Evolutionary conservation across 2,888 invertebrate genomes (phyloP).

Genomic region (Autographa pulchrina): DNA sequence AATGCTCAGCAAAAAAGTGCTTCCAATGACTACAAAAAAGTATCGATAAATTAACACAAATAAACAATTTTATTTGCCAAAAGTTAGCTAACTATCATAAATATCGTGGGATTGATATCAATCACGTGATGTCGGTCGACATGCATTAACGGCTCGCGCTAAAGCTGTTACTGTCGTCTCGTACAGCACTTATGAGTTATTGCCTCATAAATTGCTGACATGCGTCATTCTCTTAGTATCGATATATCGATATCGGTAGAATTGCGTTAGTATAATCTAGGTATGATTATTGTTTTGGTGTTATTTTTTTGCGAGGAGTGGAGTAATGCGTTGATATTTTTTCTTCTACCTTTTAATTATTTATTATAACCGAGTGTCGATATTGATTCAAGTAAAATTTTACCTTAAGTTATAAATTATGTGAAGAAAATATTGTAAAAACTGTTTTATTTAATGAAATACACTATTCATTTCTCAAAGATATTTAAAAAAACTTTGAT

Average conservation of each 20-base stretch:
- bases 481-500: too few relatives aligned
- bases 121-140: conserved; percentile 72
- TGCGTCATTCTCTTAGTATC: conserved; percentile 69
- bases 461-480: too few relatives aligned
- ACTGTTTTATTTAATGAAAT: too few relatives aligned
- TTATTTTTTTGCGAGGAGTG: too few relatives aligned
- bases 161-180: conserved; percentile 78
- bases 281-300: too few relatives aligned
- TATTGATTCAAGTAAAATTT: too few relatives aligned
- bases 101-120: conserved; percentile 69
- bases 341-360: too few relatives aligned
- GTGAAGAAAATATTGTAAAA: too few relatives aligned
- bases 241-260: conserved; percentile 57
- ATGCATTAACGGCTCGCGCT: conserved; percentile 72
- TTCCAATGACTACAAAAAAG: neutral
- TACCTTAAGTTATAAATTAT: too few relatives aligned
- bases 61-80: conserved; percentile 31
- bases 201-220: conserved; percentile 74
- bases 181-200: conserved; percentile 80
- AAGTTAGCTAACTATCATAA: conserved; percentile 53
- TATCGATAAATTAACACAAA: conserved; percentile 1
- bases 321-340: too few relatives aligned
- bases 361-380: too few relatives aligned
- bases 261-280: neutral
- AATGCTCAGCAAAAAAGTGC: neutral